phyloP scores from a whole-genome alignment of 1,140 invertebrate species.

The Drosophila sulfurigaster region DNA sequence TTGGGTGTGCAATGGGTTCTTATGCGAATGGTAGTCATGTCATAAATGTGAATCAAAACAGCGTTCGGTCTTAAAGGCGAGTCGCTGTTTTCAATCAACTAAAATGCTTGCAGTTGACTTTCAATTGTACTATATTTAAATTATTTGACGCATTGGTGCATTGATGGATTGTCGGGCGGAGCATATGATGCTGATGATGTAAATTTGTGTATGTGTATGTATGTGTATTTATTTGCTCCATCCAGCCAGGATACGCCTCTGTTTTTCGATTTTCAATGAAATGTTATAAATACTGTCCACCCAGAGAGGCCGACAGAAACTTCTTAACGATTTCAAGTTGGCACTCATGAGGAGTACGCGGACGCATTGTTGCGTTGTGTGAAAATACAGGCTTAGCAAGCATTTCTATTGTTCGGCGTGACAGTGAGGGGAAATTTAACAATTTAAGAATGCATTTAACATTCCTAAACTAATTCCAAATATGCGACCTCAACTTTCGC shows the following conservation, averaged over 20 bases:
- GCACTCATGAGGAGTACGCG: slow-evolving; percentile 42
- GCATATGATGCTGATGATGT: not conserved
- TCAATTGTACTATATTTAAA: slow-evolving; percentile 20
- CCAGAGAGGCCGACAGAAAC: slow-evolving; percentile 29
- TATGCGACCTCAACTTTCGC: slow-evolving; percentile 35
- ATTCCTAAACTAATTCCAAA: slow-evolving; percentile 63
- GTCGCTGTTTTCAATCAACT: not conserved
- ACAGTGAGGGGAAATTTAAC: slow-evolving; percentile 62
- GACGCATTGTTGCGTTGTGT: slow-evolving; percentile 65
- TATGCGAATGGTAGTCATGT: not conserved
- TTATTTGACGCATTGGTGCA: slow-evolving; percentile 7
- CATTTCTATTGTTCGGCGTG: slow-evolving; percentile 50
- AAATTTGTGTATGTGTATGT: not conserved
- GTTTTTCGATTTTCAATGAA: slow-evolving; percentile 30
- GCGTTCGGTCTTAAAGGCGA: slow-evolving; percentile 4
- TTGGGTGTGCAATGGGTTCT: not conserved
- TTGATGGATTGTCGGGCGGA: not conserved
- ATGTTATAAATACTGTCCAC: slow-evolving; percentile 38
- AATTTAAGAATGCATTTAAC: slow-evolving; percentile 64
- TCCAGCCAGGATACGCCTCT: slow-evolving; percentile 22
- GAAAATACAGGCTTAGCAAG: slow-evolving; percentile 70
- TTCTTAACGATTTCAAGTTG: slow-evolving; percentile 45
- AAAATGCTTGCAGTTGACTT: slow-evolving; percentile 14
- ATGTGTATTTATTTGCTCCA: slow-evolving; percentile 4
- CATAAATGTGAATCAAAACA: slow-evolving; percentile 15